These are phyloP conservation scores for Tenthredo amoena DNA, from an alignment of 2,888 invertebrate genomes.

Conservation along the genomic window DNA sequence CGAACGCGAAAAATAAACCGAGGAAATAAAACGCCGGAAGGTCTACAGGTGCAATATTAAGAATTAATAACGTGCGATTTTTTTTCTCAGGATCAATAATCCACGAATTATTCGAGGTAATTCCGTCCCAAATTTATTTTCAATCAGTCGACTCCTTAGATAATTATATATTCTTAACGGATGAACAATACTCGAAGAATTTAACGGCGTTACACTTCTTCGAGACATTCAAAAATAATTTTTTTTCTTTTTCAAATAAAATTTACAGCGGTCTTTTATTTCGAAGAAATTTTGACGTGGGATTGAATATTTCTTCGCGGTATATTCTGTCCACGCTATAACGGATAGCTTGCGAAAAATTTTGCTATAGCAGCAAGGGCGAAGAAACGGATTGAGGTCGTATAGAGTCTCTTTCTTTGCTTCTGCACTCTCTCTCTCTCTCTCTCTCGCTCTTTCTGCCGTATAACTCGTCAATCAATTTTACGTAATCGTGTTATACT, in stretches of 20 bases:
- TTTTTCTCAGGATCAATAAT: neutral
- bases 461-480: constrained; percentile 61
- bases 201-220: no score
- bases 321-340: neutral
- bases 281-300: neutral
- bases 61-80: neutral
- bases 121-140: neutral
- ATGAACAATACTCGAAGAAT: no score
- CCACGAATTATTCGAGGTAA: neutral
- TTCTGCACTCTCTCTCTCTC: neutral
- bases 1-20: neutral
- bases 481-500: constrained; percentile 60
- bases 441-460: neutral
- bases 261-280: neutral
- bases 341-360: neutral
- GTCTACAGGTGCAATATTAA: neutral
- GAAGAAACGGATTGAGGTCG: constrained; percentile 42
- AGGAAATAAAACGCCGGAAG: neutral
- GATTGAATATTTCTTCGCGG: neutral
- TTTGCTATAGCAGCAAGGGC: neutral
- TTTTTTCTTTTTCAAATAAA: neutral
- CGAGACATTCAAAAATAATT: no score
- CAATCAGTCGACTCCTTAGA: no score
- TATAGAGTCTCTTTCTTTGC: neutral
- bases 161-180: no score